Base-by-base conservation (phyloP, 1,140 invertebrate genomes). In the Popillia japonica region DNA sequence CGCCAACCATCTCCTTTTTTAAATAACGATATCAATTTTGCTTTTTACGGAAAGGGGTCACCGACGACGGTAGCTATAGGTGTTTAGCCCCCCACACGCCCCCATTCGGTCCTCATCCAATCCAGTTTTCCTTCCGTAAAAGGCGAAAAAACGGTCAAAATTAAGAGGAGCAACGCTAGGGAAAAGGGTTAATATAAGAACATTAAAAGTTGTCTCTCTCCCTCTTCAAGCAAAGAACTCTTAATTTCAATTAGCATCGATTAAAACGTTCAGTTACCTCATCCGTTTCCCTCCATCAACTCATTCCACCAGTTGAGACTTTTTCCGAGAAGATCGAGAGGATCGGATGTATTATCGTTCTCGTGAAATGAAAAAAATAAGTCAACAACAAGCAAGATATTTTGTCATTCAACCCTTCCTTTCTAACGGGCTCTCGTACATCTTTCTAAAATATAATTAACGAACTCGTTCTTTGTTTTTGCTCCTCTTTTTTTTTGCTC, bases 211-310 rank as follows among this genome's bases (percentile, higher is more conserved):
- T 48, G 44, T 48, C 44, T 48, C 44, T 48, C 44, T 7, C 44
- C 8, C 7, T n/a, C n/a, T n/a, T n/a, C n/a, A n/a, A n/a, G 11
- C 11, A 48, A 48, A 42, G 17, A 48, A 48, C 44, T n/a, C 44
- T 48, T 48, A 48, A 48, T 48, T 48, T 48, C 44, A 48, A 48
- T 48, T 48, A 48, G 44, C 44, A 48, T 48, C 44, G 44, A 48
- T 48, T 48, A 48, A 48, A 48, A 48, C 44, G 44, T 14, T n/a
- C n/a, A n/a, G n/a, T n/a, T n/a, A n/a, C n/a, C n/a, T n/a, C n/a
- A n/a, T n/a, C 44, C 44, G 10, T 48, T 4, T 48, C 10, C 9
- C n/a, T n/a, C n/a, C n/a, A n/a, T n/a, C n/a, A n/a, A n/a, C n/a
- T n/a, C n/a, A n/a, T n/a, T n/a, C n/a, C n/a, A n/a, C n/a, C n/a